Evolutionary conservation across 2,797 vertebrate species (phyloP).

Genomic region (Catharus ustulatus): DNA sequence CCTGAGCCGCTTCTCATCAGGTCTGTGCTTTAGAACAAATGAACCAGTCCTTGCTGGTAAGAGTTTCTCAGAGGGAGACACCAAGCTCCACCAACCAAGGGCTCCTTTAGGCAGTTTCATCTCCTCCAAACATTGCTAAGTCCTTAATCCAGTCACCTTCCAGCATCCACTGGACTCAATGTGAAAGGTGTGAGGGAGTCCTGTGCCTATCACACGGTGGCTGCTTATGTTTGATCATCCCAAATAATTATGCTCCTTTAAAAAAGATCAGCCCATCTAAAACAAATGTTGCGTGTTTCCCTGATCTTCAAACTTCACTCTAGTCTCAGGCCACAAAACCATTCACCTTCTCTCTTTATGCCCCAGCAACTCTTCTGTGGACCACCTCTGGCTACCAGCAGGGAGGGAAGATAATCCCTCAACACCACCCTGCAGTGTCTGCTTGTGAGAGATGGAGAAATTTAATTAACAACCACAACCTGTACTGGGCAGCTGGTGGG

Average conservation of each 20-base stretch:
- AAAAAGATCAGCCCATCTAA: background rate
- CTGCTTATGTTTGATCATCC: background rate
- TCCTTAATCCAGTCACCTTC: background rate
- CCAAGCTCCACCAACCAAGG: background rate
- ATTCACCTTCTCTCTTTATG: background rate
- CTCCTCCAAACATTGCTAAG: background rate
- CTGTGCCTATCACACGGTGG: background rate
- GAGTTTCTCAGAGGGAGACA: background rate
- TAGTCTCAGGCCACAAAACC: background rate
- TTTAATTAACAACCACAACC: background rate
- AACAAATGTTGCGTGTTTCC: background rate
- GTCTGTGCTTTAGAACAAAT: background rate
- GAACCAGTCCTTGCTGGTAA: background rate
- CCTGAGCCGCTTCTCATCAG: background rate
- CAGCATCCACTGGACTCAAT: accelerated
- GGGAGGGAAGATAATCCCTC: background rate
- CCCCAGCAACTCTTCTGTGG: background rate
- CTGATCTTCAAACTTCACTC: background rate
- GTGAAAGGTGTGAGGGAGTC: background rate
- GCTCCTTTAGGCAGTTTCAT: background rate
- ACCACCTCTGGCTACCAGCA: background rate
- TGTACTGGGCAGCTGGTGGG: background rate
- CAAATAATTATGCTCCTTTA: background rate
- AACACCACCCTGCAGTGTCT: accelerated
- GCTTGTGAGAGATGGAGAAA: background rate